Conservation (phyloP, 2,888 invertebrate genomes). For the Polydrusus tereticollis region DNA sequence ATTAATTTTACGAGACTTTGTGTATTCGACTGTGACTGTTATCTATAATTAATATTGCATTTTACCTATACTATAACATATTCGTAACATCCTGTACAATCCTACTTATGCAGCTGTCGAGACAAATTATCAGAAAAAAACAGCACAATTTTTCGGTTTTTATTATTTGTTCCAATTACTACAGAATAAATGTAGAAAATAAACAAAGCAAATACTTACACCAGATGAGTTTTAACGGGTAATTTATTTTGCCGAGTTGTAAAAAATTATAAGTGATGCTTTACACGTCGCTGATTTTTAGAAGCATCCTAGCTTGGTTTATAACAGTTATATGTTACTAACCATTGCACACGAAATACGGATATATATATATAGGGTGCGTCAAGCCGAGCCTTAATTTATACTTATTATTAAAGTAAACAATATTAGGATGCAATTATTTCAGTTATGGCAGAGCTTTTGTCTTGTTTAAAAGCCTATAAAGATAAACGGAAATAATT, state of each 20-base stretch:
- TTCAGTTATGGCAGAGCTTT: constrained; percentile 6
- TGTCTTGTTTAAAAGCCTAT: background rate
- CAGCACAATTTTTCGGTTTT: background rate
- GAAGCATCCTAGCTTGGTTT: constrained; percentile 43
- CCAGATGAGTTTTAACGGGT: constrained; percentile 36
- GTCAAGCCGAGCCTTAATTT: constrained; percentile 29
- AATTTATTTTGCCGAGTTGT: constrained; percentile 40
- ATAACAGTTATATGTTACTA: constrained; percentile 42
- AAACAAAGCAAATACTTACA: constrained; percentile 29
- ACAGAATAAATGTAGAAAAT: constrained; percentile 25
- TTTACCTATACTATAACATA: background rate
- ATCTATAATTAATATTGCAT: too few relatives aligned
- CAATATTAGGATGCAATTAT: constrained; percentile 16
- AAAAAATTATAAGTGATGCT: constrained; percentile 36
- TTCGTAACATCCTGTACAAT: background rate
- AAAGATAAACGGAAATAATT: constrained; percentile 2
- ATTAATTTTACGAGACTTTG: too few relatives aligned
- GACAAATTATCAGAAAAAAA: background rate
- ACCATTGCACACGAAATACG: constrained; percentile 43
- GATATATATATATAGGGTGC: constrained; percentile 44
- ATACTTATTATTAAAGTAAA: constrained; percentile 26
- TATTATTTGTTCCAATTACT: constrained; percentile 5
- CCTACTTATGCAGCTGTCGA: constrained; percentile 3
- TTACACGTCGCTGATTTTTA: constrained; percentile 44
- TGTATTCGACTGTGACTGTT: too few relatives aligned